Evolutionary conservation across 92 coral and sea anemone species (phyloP).

Genomic region (Actinostola sp.): DNA sequence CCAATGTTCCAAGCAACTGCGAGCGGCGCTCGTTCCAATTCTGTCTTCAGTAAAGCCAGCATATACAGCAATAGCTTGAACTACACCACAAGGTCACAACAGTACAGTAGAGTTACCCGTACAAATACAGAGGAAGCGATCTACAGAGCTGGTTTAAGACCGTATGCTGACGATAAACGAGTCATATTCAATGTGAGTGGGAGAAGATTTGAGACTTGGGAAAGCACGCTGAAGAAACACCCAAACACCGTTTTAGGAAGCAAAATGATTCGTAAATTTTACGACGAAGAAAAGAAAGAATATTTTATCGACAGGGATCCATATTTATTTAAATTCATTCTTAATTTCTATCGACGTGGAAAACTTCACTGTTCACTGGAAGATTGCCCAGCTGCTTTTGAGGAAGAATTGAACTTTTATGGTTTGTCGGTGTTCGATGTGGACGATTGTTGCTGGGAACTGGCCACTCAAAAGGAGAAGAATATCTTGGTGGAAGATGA

Average conservation of each 20-base stretch:
- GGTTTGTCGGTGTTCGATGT: slow-evolving; percentile 93
- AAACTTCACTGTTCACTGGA: slow-evolving; percentile 90
- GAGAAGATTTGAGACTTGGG: slow-evolving; percentile 90
- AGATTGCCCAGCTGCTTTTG: slow-evolving; percentile 93
- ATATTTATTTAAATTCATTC: slow-evolving; percentile 85
- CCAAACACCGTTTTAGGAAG: slow-evolving; percentile 90
- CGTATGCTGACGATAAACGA: slow-evolving; percentile 57
- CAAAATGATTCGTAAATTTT: slow-evolving; percentile 75
- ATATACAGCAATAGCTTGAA: slow-evolving; percentile 23
- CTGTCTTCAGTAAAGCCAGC: slow-evolving; percentile 52
- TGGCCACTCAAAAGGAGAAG: slow-evolving; percentile 76
- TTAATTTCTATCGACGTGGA: slow-evolving; percentile 90
- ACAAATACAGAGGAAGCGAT: slow-evolving; percentile 28
- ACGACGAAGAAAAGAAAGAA: slow-evolving; percentile 78
- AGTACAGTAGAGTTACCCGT: slow-evolving; percentile 5
- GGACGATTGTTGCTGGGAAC: slow-evolving; percentile 89
- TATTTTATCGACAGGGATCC: slow-evolving; percentile 96
- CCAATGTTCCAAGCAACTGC: slow-evolving; percentile 47
- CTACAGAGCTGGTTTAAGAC: slow-evolving; percentile 33
- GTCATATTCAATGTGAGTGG: slow-evolving; percentile 90
- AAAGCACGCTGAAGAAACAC: slow-evolving; percentile 72
- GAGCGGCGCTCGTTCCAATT: slow-evolving; percentile 44
- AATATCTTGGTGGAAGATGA: slow-evolving; percentile 66
- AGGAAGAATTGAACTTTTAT: slow-evolving; percentile 90
- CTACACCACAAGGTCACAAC: slow-evolving; percentile 13